Evolutionary conservation across 2,888 invertebrate genomes (phyloP), one percentile per base, ranked within the genome.

Genomic region (Subacronicta megacephala): DNA sequence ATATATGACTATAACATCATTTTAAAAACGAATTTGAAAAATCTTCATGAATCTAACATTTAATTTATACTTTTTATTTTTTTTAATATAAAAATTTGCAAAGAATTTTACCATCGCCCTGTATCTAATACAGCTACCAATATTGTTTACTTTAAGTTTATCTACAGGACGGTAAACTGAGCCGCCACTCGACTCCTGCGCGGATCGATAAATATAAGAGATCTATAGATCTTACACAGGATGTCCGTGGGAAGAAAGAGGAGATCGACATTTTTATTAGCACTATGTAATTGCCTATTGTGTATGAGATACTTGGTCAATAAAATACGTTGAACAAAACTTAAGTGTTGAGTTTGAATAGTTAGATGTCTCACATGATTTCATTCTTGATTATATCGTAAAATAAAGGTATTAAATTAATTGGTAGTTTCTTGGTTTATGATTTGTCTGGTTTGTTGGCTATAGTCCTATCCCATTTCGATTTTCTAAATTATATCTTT

Each of bases 181-280:
- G 68, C 59, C 70, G 78, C 69, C 72, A 81, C 63, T 29, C 57
- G 70, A 81, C 73, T 70, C 70, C 29, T 68, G 79, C 77, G 71
- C 73, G 72, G 70, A 81, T 81, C 81, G 76, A 82, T 81, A 71
- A 75, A 74, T 69, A 77, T 43, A 60, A 65, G 55, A 64, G 74
- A 76, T 76, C 75, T 73, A 77, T 73, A 75, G 64, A 67, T 68
- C 61, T 45, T 29, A 36, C 31, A 63, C 71, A 75, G 62, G 77
- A 77, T 71, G 65, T 56, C 50, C 61, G 78, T 77, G 76, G 64
- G 76, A 77, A 74, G 64, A 62, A 68, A 73, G 31, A 45, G 15
- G 72, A 75, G 63, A 70, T 61, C 47, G 46, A 26, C 52, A 51
- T 69, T 69, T 68, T 72, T 62, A 75, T 69, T 58, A 36, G 18